A percentile compares a stretch with the other conserved stretches of the same genome.
These are phyloP conservation scores for Sinocyclocheilus maitianheensis DNA, from an alignment of 2,113 vertebrate genomes.

Conservation along the genomic window DNA sequence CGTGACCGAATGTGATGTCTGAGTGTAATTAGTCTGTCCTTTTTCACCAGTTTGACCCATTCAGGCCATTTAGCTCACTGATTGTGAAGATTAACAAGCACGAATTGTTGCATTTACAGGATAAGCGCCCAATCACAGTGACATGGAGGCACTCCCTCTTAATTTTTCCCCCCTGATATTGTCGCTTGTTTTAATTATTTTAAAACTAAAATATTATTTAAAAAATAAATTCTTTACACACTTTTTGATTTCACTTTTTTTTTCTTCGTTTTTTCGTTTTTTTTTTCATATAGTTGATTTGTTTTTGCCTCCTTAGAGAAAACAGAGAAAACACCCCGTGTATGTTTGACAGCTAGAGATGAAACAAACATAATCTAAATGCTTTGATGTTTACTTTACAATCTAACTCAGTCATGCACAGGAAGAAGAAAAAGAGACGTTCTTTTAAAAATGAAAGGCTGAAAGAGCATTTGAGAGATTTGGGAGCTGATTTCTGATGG, in stretches of 20 bases:
- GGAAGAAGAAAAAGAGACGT: background rate
- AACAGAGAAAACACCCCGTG: background rate
- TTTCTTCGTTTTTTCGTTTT: background rate
- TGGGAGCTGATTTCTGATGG: slow-evolving; percentile 12
- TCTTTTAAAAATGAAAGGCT: slow-evolving; percentile 28
- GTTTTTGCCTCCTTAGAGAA: background rate
- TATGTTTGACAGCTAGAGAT: slow-evolving; percentile 31
- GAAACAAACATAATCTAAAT: slow-evolving; percentile 38
- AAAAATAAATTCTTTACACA: too few species aligned
- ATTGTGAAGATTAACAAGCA: background rate
- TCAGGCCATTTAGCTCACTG: background rate
- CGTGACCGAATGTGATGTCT: background rate
- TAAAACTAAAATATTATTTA: too few species aligned
- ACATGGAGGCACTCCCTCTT: background rate
- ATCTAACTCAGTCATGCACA: slow-evolving; percentile 17
- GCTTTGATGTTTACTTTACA: slow-evolving; percentile 35
- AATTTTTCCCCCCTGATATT: background rate
- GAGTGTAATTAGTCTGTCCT: background rate
- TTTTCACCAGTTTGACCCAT: slow-evolving; percentile 1
- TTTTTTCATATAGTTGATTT: background rate
- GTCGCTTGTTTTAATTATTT: too few species aligned
- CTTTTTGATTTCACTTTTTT: too few species aligned
- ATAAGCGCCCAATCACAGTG: background rate
- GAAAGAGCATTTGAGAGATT: slow-evolving; percentile 28
- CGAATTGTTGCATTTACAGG: background rate